Evolutionary conservation across 2,888 invertebrate genomes (phyloP), one percentile per base, ranked within the genome.

Genomic region (Rosalia funebris): DNA sequence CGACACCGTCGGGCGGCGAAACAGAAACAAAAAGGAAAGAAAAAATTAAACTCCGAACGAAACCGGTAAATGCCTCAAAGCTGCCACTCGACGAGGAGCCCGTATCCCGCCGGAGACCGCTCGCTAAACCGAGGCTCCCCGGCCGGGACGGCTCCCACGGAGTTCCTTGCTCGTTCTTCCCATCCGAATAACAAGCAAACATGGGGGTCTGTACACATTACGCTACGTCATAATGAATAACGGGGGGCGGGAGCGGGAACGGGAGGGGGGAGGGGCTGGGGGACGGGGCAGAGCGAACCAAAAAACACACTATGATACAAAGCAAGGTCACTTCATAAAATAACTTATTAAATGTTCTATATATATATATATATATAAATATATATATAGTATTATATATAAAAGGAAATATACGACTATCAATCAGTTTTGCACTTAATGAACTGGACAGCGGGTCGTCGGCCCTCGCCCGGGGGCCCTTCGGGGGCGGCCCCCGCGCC

Each of bases 251-350:
- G 60, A 55, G 55, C 52, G 52, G 50, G 34, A 61, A 57, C 19
- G 42, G 52, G 59, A 56, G 44, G 44, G 36, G 44, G 32, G 41
- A 52, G 34, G 47, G 61, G 60, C 63, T 25, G 25, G 25, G 50
- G 46, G 53, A 52, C 55, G 66, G 66, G 70, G 66, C 60, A 69
- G 62, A 70, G 74, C 73, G 67, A 75, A 77, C 71, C 69, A 75
- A 76, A 77, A 48, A 75, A 75, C 74, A 77, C 73, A 75, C 82
- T 84, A 84, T 84, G 81, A 82, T 84, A 85, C 84, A 85, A 85
- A 85, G 84, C 85, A 85, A 85, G 85, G 85, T 82, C 85, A 85
- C 85, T 85, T 85, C 83, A 84, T 77, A 84, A 85, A 85, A 84
- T 84, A 85, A 85, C 84, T 84, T 83, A 83, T 78, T 69, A 79